phyloP scores from a whole-genome alignment of 2,888 invertebrate species.

The Polymixis flavicincta region DNA sequence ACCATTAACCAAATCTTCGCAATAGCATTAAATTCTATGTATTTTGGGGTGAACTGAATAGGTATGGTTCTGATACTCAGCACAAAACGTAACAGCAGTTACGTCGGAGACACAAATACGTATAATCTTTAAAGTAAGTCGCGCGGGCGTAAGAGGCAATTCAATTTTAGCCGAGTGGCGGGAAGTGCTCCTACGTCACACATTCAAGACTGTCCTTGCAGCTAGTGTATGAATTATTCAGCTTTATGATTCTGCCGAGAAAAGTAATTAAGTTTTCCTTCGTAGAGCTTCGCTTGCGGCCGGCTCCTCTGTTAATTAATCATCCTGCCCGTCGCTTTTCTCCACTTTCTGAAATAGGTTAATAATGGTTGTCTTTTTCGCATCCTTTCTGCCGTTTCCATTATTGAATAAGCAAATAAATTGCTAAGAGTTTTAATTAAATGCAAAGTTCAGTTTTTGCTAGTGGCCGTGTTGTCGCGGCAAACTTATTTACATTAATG shows the following conservation, averaged over 20 bases:
- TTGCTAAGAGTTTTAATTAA: conserved; percentile 73
- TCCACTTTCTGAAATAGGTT: conserved; percentile 83
- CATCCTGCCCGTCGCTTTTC: conserved; percentile 82
- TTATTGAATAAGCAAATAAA: conserved; percentile 84
- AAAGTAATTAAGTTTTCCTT: conserved; percentile 88
- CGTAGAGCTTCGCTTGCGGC: conserved; percentile 80
- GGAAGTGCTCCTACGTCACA: conserved; percentile 71
- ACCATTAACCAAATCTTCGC: conserved; percentile 36
- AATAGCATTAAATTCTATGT: conserved; percentile 28
- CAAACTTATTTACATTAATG: conserved; percentile 61
- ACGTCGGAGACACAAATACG: conserved; percentile 46
- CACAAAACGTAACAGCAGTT: conserved; percentile 36
- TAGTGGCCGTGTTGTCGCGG: conserved; percentile 51
- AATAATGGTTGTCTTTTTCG: conserved; percentile 84
- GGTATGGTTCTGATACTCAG: conserved; percentile 26
- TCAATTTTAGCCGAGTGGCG: conserved; percentile 74
- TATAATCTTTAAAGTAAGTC: conserved; percentile 65
- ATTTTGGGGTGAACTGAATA: conserved; percentile 22
- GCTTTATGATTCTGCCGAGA: conserved; percentile 84
- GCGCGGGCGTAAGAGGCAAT: conserved; percentile 70
- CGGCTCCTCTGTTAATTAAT: conserved; percentile 85
- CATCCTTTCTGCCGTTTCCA: conserved; percentile 79
- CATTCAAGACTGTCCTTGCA: conserved; percentile 75
- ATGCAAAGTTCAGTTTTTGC: conserved; percentile 72
- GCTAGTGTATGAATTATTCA: conserved; percentile 83